Base-by-base conservation (phyloP, 2,113 vertebrate genomes). In the Microcebus jonahi region DNA sequence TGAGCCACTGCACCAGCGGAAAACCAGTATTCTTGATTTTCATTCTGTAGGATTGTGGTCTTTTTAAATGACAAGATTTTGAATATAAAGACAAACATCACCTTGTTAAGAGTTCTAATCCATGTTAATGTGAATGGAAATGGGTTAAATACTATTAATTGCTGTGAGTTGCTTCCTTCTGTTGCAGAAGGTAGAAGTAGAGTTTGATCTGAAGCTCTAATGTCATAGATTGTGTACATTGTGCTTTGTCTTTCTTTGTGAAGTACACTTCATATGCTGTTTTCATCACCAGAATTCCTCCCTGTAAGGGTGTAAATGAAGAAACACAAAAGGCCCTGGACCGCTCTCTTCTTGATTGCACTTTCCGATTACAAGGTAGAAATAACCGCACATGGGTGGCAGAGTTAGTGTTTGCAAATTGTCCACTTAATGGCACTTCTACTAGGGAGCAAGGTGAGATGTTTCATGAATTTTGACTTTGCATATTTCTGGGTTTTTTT, bases 351-450 rank as follows among this genome's bases (percentile, higher is more conserved):
- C 99, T 99, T 70, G 99, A 99, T 98, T 99, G 99, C 98, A 99
- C 99, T 98, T 99, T 99, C 98, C 99, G 99, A 61, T 98, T 99
- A 96, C 99, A 99, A 99, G 99, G 99, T 97, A 99, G 99, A 98
- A 99, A 99, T 98, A 99, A 99, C 97, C 99, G 99, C 95, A 99
- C 99, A 0, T 99, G 99, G 99, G 99, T 99, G 97, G 99, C 99
- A 81, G 99, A 99, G 97, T 98, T 99, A 98, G 99, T 99, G 92
- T 99, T 99, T 98, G 99, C 99, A 96, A 99, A 99, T 98, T 99
- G 99, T 97, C 99, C 99, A 0, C 99, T 99, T 65, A 99, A 99
- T 98, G 99, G 99, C 98, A 99, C 99, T 96, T 99, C 99, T 87
- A 99, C 99, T 97, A 99, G 99, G 97, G 99, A 99, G 86, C 99